Conservation (phyloP, 2,888 invertebrate species). For the Piscicola geometra region DNA sequence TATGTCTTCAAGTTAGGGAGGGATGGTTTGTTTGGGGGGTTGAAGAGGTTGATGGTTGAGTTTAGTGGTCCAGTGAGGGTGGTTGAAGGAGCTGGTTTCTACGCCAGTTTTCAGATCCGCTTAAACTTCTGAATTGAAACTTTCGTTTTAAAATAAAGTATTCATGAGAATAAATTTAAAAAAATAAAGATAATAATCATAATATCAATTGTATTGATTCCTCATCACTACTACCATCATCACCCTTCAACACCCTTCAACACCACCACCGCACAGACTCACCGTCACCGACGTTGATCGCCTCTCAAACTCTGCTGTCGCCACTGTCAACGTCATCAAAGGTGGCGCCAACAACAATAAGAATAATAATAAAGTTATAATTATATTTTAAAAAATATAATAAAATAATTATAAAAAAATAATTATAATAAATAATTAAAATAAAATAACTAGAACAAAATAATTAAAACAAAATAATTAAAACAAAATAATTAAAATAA, state of each 20-base stretch:
- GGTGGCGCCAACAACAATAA: slow-evolving; percentile 46
- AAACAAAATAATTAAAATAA: background rate
- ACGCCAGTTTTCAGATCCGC: too few relatives aligned
- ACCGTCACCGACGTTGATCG: slow-evolving; percentile 88
- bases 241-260: background rate
- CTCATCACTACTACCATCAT: too few relatives aligned
- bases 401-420: too few relatives aligned
- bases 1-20: slow-evolving; percentile 55
- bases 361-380: too few relatives aligned
- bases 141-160: too few relatives aligned
- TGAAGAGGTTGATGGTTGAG: background rate
- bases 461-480: background rate
- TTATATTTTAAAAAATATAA: too few relatives aligned
- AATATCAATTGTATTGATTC: too few relatives aligned
- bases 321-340: slow-evolving; percentile 82
- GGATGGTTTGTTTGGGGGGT: background rate
- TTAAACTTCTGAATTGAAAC: too few relatives aligned
- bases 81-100: background rate
- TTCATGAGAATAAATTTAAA: too few relatives aligned
- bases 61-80: background rate
- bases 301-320: slow-evolving; percentile 75
- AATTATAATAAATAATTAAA: background rate
- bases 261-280: slow-evolving; percentile 58
- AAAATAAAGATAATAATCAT: too few relatives aligned
- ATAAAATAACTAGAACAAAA: background rate